Evolutionary conservation across 2,888 invertebrate genomes (phyloP).

Genomic region (Coleophora flavipennella): DNA sequence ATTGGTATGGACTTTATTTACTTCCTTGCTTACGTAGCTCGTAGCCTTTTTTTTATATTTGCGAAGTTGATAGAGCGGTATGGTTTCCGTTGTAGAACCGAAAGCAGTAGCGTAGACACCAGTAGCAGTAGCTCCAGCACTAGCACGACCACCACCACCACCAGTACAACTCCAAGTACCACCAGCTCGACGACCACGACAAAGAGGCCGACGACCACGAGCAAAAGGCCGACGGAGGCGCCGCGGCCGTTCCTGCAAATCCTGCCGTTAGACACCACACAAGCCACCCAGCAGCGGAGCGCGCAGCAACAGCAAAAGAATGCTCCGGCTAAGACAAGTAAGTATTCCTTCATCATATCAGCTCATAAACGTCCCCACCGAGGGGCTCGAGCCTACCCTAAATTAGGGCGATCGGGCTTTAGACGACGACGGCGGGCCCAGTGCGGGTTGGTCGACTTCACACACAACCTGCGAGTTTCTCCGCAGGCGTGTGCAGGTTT

Average conservation of each 20-base stretch:
- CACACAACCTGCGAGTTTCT: too few relatives aligned
- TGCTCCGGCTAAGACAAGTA: slow-evolving; percentile 41
- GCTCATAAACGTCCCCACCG: too few relatives aligned
- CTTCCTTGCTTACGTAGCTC: too few relatives aligned
- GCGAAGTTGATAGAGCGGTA: neutral
- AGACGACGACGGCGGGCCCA: too few relatives aligned
- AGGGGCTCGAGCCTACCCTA: too few relatives aligned
- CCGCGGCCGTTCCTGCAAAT: slow-evolving; percentile 55
- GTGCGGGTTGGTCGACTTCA: too few relatives aligned
- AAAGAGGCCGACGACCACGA: slow-evolving; percentile 34
- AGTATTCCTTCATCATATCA: too few relatives aligned
- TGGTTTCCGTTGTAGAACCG: slow-evolving; percentile 10
- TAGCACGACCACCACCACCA: slow-evolving; percentile 42
- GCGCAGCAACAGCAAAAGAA: slow-evolving; percentile 19
- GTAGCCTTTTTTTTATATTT: neutral
- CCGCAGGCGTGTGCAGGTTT: too few relatives aligned
- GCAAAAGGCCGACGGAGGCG: slow-evolving; percentile 30
- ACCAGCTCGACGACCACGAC: slow-evolving; percentile 49
- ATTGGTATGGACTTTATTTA: too few relatives aligned
- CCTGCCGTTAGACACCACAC: slow-evolving; percentile 50
- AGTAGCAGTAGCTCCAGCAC: slow-evolving; percentile 27
- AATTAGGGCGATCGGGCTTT: too few relatives aligned
- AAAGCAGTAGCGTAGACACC: slow-evolving; percentile 20
- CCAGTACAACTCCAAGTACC: slow-evolving; percentile 54
- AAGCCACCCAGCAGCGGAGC: slow-evolving; percentile 19